Evolutionary conservation across 2,113 vertebrate species (phyloP).

Genomic region (Apteryx owenii): DNA sequence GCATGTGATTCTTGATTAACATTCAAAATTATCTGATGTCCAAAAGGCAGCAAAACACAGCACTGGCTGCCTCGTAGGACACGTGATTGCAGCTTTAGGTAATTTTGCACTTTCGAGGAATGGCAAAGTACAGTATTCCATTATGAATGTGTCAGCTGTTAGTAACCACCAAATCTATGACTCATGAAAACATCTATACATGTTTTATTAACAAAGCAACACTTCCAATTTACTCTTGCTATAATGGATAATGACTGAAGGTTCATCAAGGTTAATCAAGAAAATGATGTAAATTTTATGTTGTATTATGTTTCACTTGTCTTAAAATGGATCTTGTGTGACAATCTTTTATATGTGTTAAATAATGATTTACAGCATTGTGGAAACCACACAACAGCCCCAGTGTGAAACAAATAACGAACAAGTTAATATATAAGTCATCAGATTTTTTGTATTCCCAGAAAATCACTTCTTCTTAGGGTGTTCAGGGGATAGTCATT

Average conservation of each 20-base stretch:
- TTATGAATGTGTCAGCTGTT: slow-evolving; percentile 68
- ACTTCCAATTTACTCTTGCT: slow-evolving; percentile 69
- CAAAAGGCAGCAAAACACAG: slow-evolving; percentile 5
- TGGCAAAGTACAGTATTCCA: slow-evolving; percentile 56
- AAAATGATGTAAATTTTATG: slow-evolving; percentile 72
- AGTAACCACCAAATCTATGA: slow-evolving; percentile 69
- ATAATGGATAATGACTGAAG: slow-evolving; percentile 68
- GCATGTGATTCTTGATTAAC: slow-evolving; percentile 35
- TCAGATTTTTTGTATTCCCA: slow-evolving; percentile 19
- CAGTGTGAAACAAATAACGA: slow-evolving; percentile 25
- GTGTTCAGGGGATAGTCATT: background rate
- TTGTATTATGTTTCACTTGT: slow-evolving; percentile 54
- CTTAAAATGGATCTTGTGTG: slow-evolving; percentile 57
- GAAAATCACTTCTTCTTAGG: slow-evolving; percentile 27
- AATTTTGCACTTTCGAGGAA: background rate
- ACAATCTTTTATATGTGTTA: slow-evolving; percentile 55
- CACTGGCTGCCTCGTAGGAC: background rate
- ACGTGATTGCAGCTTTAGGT: background rate
- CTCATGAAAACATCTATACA: slow-evolving; percentile 64
- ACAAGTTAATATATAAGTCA: slow-evolving; percentile 40
- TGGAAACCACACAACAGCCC: slow-evolving; percentile 21
- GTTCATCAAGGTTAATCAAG: slow-evolving; percentile 74
- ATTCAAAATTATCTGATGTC: background rate
- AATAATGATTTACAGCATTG: slow-evolving; percentile 60
- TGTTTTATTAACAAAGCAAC: slow-evolving; percentile 72